These are phyloP conservation scores for Bos javanicus DNA, from an alignment of 2,113 vertebrate genomes.

Conservation along the genomic window DNA sequence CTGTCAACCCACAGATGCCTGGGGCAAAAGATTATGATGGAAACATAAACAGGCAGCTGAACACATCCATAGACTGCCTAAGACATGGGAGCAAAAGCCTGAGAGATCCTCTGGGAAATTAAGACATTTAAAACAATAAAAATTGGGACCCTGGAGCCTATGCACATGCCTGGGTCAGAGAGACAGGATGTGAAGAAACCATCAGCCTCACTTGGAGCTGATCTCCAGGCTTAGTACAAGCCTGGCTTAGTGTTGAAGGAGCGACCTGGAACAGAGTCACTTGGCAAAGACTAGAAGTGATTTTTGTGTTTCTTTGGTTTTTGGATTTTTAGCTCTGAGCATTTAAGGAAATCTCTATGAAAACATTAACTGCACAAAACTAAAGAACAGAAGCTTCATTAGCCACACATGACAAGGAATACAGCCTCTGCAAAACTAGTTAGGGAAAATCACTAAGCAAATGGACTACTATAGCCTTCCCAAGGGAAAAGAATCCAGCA, in stretches of 20 bases:
- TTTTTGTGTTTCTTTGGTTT: not conserved
- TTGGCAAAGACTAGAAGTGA: not conserved
- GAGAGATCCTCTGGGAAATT: not conserved
- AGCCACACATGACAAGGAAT: not conserved
- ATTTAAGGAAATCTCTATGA: not conserved
- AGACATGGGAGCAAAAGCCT: not conserved
- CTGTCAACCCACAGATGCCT: not conserved
- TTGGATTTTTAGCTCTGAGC: not conserved
- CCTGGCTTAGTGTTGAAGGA: not conserved
- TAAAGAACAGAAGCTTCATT: not conserved
- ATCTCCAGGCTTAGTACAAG: not conserved
- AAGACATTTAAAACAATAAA: not conserved
- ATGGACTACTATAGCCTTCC: not conserved
- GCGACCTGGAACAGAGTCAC: not conserved
- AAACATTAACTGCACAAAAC: not conserved
- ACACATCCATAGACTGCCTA: not conserved
- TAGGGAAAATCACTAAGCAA: not conserved
- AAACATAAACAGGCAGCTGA: not conserved
- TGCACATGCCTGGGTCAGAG: not conserved
- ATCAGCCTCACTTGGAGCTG: not conserved
- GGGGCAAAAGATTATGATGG: not conserved
- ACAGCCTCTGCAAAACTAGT: not conserved
- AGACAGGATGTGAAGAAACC: not conserved
- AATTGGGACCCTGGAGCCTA: not conserved
- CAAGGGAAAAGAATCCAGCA: not conserved